These are phyloP conservation scores for Drosophila testacea DNA, from an alignment of 2,888 invertebrate species.

Conservation along the genomic window DNA sequence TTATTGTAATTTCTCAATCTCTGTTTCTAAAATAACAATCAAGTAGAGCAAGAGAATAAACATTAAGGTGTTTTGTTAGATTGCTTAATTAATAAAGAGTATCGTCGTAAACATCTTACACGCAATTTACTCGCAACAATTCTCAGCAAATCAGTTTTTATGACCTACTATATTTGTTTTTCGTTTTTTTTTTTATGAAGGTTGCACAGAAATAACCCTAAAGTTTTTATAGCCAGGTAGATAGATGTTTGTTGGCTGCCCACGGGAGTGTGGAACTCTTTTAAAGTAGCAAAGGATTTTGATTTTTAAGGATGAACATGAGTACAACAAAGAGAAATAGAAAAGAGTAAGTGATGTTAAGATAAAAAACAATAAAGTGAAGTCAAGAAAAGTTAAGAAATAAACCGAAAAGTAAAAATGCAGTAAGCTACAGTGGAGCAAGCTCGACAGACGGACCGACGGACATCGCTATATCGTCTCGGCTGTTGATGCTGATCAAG, in stretches of 20 bases:
- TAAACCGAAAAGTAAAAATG: too few species aligned
- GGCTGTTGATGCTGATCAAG: too few species aligned
- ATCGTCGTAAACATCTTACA: slow-evolving; percentile 11
- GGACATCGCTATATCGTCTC: too few species aligned
- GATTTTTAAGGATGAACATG: neutral
- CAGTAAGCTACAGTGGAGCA: too few species aligned
- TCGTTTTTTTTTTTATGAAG: slow-evolving; percentile 11
- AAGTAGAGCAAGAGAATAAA: neutral
- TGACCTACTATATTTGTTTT: neutral
- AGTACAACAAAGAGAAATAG: neutral
- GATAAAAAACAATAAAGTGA: too few species aligned
- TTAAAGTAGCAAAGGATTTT: neutral
- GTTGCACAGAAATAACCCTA: slow-evolving; percentile 17
- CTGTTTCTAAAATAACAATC: neutral
- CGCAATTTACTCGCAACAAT: slow-evolving; percentile 3
- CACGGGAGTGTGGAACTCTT: neutral
- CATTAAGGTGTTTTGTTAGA: neutral
- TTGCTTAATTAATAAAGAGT: slow-evolving; percentile 25
- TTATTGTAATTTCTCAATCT: neutral
- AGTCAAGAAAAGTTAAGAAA: too few species aligned
- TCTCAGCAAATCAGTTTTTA: slow-evolving; percentile 23
- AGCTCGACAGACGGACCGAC: too few species aligned
- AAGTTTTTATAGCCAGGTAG: slow-evolving; percentile 16
- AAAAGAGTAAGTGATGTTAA: too few species aligned
- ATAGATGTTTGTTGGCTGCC: neutral